A percentile compares a stretch with the other conserved stretches of the same genome.
Evolutionary conservation across 2,888 invertebrate species (phyloP).

Genomic region (Petrophora chlorosata): DNA sequence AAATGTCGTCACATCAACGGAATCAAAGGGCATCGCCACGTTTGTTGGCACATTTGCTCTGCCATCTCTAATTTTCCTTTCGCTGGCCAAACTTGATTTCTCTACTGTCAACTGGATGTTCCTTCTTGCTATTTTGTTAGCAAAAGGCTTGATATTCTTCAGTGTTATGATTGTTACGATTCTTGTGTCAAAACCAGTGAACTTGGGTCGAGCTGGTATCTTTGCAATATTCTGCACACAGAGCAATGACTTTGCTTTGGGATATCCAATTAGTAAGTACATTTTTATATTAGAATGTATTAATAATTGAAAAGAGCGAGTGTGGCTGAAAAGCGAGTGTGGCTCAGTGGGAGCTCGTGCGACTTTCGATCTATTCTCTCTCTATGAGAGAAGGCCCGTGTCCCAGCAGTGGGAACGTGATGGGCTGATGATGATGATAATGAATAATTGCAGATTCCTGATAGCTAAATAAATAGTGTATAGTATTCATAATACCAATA

Average conservation of each 20-base stretch:
- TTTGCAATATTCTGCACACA: slow-evolving; percentile 98
- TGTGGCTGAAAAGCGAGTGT: too few species aligned
- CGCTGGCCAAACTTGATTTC: slow-evolving; percentile 93
- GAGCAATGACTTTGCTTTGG: slow-evolving; percentile 98
- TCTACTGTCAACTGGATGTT: slow-evolving; percentile 95
- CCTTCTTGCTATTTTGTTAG: slow-evolving; percentile 91
- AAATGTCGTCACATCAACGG: slow-evolving; percentile 91
- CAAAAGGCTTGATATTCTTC: slow-evolving; percentile 94
- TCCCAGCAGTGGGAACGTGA: too few species aligned
- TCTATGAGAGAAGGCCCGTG: too few species aligned
- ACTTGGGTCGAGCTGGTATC: slow-evolving; percentile 93
- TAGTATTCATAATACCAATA: too few species aligned
- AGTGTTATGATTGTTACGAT: slow-evolving; percentile 90
- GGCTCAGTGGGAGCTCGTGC: too few species aligned
- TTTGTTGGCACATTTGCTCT: slow-evolving; percentile 97
- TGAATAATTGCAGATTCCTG: too few species aligned
- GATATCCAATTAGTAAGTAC: slow-evolving; percentile 94
- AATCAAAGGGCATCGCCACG: slow-evolving; percentile 94
- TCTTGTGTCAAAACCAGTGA: slow-evolving; percentile 90
- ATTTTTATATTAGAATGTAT: too few species aligned
- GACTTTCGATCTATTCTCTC: too few species aligned
- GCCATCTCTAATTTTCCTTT: slow-evolving; percentile 95
- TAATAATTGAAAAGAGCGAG: too few species aligned
- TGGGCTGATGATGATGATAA: too few species aligned
- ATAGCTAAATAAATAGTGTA: too few species aligned